These are phyloP conservation scores for Chrysina gloriosa DNA, from an alignment of 2,888 invertebrate genomes.

Conservation along the genomic window DNA sequence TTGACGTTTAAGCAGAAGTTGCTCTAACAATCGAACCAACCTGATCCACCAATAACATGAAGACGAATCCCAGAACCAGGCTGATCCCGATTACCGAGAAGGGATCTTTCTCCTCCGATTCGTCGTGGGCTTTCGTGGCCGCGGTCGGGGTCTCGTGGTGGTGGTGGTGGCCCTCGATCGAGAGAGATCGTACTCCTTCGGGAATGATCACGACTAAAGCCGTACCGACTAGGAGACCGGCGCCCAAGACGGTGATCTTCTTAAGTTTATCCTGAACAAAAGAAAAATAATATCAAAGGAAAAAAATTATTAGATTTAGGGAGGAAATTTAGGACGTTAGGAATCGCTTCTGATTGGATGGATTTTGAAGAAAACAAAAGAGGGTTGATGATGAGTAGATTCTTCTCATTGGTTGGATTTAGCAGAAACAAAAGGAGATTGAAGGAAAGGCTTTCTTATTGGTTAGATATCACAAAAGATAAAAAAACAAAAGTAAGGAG, in stretches of 20 bases:
- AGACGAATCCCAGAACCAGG: conserved; percentile 94
- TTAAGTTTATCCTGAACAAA: conserved; percentile 91
- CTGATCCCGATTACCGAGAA: conserved; percentile 91
- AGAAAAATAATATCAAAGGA: conserved; percentile 24
- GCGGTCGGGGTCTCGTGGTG: conserved; percentile 49
- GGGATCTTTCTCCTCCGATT: conserved; percentile 68
- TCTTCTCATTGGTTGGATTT: no score
- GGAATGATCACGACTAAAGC: conserved; percentile 98
- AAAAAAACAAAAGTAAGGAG: no score
- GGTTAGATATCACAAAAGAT: no score
- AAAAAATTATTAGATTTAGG: no score
- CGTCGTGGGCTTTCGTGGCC: conserved; percentile 57
- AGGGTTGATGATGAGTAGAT: no score
- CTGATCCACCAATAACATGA: conserved; percentile 98
- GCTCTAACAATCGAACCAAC: conserved; percentile 53
- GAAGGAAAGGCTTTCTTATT: no score
- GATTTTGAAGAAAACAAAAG: no score
- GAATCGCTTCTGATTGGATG: no score
- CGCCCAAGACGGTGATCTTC: conserved; percentile 94
- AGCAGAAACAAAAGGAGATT: no score
- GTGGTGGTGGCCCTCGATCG: conserved; percentile 51
- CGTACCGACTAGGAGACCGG: conserved; percentile 96
- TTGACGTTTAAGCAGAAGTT: no score
- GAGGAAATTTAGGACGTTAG: no score
- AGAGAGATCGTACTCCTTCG: conserved; percentile 92